A percentile compares a stretch with the other conserved stretches of the same genome.
These are phyloP conservation scores for Mixornis gularis DNA, from an alignment of 2,113 vertebrate genomes.

Conservation along the genomic window DNA sequence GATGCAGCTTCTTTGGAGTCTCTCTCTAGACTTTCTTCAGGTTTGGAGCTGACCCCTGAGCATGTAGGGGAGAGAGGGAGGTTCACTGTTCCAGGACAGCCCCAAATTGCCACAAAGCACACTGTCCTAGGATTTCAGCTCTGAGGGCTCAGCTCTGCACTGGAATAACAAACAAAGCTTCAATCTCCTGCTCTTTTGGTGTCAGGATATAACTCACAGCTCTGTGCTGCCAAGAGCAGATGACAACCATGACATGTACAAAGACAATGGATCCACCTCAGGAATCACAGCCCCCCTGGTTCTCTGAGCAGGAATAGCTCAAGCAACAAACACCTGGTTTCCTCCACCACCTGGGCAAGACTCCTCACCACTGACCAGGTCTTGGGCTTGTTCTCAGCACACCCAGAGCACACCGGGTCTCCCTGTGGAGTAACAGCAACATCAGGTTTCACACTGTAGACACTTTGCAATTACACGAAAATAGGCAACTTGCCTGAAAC, in stretches of 20 bases:
- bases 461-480: neutral
- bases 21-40: neutral
- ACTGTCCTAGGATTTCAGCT: neutral
- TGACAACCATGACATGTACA: neutral
- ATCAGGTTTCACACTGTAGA: neutral
- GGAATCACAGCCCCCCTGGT: neutral
- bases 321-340: neutral
- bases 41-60: neutral
- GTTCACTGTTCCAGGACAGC: neutral
- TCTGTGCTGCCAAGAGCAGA: neutral
- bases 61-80: rapidly evolving
- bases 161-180: neutral
- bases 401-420: neutral
- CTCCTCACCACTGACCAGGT: neutral
- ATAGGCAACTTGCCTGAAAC: neutral
- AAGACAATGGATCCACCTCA: neutral
- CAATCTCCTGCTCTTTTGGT: neutral
- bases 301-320: neutral
- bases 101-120: neutral
- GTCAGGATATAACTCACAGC: neutral
- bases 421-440: neutral
- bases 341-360: neutral
- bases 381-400: neutral
- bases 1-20: neutral
- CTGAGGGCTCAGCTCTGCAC: neutral